Base-by-base conservation (phyloP, 2,797 vertebrate genomes). In the Paguma larvata region DNA sequence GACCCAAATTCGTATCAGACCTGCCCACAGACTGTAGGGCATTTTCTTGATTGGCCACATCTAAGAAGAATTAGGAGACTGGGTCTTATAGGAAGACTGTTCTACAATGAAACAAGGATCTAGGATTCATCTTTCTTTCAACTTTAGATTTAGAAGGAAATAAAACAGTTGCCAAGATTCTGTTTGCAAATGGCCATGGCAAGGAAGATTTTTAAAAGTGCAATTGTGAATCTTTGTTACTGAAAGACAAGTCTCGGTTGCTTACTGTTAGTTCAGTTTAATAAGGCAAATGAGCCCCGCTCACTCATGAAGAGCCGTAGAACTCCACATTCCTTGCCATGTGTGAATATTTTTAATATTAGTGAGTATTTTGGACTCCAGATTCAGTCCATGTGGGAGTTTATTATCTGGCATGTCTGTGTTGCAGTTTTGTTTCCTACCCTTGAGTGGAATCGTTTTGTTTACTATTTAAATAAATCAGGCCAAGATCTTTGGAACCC, bases 381-480 rank as follows among this genome's bases (percentile, higher is more conserved):
- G 53, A 80, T 75, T 75, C 44, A 77, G 30, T 73, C n/a, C 48
- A 44, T 3, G 11, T 59, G 59, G 46, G 63, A 80, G 30, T 89
- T 94, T 68, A 62, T 87, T 87, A 32, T 87, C 63, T 92, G 7
- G 48, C 27, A 63, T 23, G 41, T 92, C 9, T 48, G 23, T 78
- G 14, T 85, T 96, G 56, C 21, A 75, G 1, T 80, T 96, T 15
- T 27, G 23, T 46, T 63, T 86, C 63, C 41, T 46, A 85, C 34
- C 2, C 63, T 93, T 97, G 51, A 88, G 21, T 90, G 34, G 87
- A 85, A 85, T n/a, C 41, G 73, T 78, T 89, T 94, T 84, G 44
- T 95, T 94, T 82, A 80, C 59, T 65, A 41, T 56, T 96, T 95
- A 77, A 93, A 68, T 82, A 95, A 82, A 89, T 73, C 2, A 46